phyloP scores from a whole-genome alignment of 1,140 invertebrate species.

The Listronotus bonariensis region DNA sequence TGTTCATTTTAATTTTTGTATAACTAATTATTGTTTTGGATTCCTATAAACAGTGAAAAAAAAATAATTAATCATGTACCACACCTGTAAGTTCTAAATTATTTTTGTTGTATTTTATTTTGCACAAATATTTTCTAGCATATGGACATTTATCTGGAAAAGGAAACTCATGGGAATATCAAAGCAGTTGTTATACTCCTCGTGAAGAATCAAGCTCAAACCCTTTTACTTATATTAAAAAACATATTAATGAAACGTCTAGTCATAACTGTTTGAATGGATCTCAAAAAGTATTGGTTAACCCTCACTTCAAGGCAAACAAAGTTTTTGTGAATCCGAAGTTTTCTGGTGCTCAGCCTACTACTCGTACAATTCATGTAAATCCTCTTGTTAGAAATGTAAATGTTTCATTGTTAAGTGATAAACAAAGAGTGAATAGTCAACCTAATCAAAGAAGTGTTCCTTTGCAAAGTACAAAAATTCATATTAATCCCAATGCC shows the following conservation, averaged over 20 bases:
- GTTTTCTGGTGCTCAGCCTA: conserved; percentile 33
- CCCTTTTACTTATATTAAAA: conserved; percentile 43
- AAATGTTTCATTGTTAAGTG: neutral
- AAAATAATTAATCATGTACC: no score
- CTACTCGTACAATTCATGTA: conserved; percentile 29
- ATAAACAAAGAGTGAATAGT: neutral
- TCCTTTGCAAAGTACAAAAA: conserved; percentile 15
- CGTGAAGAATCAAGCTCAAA: neutral
- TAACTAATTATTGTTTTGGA: no score
- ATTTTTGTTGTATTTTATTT: no score
- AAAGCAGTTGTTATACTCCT: neutral
- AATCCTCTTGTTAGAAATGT: conserved; percentile 29
- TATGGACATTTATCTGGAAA: no score
- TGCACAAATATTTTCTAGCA: no score
- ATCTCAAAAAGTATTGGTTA: conserved; percentile 46
- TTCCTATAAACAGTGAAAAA: no score
- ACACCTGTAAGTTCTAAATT: no score
- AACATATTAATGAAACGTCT: conserved; percentile 25
- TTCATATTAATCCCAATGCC: conserved; percentile 40
- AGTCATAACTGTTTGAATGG: neutral
- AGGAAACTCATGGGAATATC: no score
- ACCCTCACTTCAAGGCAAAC: conserved; percentile 47
- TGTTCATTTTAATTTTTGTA: no score
- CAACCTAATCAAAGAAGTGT: conserved; percentile 29
- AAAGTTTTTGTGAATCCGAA: conserved; percentile 52